phyloP scores from a whole-genome alignment of 2,797 vertebrate species.

The Rhinella marina region DNA sequence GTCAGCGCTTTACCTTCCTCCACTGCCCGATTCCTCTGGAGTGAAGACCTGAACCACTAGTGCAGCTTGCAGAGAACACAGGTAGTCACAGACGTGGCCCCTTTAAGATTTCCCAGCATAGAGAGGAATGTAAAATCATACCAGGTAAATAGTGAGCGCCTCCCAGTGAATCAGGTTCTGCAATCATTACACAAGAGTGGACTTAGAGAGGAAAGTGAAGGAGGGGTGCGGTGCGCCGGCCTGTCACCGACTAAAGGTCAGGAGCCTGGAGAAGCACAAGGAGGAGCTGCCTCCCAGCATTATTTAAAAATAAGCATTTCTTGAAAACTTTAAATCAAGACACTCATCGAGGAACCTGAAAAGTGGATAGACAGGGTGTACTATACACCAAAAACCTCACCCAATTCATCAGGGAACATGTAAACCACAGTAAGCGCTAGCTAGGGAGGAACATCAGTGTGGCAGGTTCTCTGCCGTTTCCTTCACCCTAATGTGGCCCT shows the following conservation, averaged over 20 bases:
- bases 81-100: not conserved
- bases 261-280: conserved; percentile 31
- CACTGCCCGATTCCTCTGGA: not conserved
- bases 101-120: conserved; percentile 24
- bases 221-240: conserved; percentile 22
- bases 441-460: no score
- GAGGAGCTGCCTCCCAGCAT: not conserved
- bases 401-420: no score
- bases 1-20: conserved; percentile 2
- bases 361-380: not conserved
- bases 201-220: conserved; percentile 18
- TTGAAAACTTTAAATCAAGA: conserved; percentile 1
- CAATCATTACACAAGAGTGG: conserved; percentile 53
- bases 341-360: no score
- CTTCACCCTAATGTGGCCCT: no score
- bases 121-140: conserved; percentile 20
- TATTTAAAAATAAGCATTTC: conserved; percentile 25
- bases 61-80: not conserved
- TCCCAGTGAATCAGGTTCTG: conserved; percentile 46
- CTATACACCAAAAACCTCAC: not conserved
- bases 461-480: no score
- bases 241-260: conserved; percentile 47
- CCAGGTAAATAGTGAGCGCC: conserved; percentile 26
- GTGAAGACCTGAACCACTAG: not conserved
- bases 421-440: no score